These are phyloP conservation scores for Halictus ligatus DNA, from an alignment of 2,888 invertebrate genomes.

Conservation along the genomic window DNA sequence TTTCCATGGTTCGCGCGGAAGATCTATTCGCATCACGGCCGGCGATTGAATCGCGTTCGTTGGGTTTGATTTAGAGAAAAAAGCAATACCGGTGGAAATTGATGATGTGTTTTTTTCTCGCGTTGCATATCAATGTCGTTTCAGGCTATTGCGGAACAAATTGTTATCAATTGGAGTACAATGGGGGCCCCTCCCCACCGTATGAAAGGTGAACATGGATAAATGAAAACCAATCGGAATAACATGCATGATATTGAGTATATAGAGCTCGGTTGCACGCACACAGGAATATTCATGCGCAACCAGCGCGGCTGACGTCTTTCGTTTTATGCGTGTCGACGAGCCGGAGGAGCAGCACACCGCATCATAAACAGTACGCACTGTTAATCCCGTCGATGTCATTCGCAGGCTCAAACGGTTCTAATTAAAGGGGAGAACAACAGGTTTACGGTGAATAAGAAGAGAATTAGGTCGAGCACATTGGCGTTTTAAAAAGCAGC, in stretches of 20 bases:
- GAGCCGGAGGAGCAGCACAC: neutral
- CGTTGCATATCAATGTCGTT: slow-evolving; percentile 6
- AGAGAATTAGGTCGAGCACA: slow-evolving; percentile 51
- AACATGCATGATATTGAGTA: neutral
- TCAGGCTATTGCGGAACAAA: neutral
- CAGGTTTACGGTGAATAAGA: slow-evolving; percentile 42
- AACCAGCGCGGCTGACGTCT: slow-evolving; percentile 15
- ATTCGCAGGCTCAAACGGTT: slow-evolving; percentile 48
- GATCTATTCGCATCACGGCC: neutral
- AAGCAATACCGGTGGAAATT: neutral
- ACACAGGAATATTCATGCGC: neutral
- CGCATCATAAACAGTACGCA: slow-evolving; percentile 35
- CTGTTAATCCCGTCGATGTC: slow-evolving; percentile 52
- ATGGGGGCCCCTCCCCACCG: neutral
- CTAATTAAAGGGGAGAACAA: slow-evolving; percentile 48
- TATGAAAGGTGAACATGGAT: neutral
- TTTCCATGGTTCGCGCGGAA: neutral
- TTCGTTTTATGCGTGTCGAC: slow-evolving; percentile 10
- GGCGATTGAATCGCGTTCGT: neutral
- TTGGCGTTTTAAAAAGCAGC: slow-evolving; percentile 42
- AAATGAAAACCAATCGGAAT: neutral
- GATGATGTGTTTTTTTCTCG: neutral
- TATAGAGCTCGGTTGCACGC: neutral
- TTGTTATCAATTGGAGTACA: neutral
- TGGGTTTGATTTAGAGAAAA: neutral